A percentile compares a stretch with the other conserved stretches of the same genome.
These are phyloP conservation scores for Hemichromis elongatus DNA, from an alignment of 2,113 vertebrate species.

Conservation along the genomic window DNA sequence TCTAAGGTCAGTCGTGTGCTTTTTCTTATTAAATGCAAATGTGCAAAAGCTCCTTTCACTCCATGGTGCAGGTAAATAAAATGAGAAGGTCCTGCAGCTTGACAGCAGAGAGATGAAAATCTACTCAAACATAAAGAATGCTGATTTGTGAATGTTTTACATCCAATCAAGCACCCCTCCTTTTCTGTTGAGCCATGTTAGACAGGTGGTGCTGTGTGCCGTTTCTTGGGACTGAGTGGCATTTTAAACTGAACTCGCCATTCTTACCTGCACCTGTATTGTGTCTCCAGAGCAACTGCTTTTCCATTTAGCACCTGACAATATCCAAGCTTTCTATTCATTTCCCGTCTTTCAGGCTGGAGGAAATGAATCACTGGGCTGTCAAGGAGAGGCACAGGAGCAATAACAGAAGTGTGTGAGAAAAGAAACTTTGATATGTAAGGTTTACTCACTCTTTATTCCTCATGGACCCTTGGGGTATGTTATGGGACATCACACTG, in stretches of 20 bases:
- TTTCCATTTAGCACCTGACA: slow-evolving; percentile 69
- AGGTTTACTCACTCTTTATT: slow-evolving; percentile 66
- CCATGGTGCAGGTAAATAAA: slow-evolving; percentile 19
- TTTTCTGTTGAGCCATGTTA: slow-evolving; percentile 15
- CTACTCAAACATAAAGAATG: slow-evolving; percentile 33
- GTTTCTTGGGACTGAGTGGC: slow-evolving; percentile 37
- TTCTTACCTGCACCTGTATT: slow-evolving; percentile 47
- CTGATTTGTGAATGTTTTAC: slow-evolving; percentile 32
- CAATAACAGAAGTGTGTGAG: slow-evolving; percentile 60
- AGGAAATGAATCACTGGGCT: slow-evolving; percentile 71
- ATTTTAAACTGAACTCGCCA: slow-evolving; percentile 42
- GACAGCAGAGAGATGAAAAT: slow-evolving; percentile 44
- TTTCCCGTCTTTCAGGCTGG: slow-evolving; percentile 64
- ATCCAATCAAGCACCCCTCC: slow-evolving; percentile 24
- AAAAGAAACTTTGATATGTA: slow-evolving; percentile 69
- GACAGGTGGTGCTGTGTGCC: slow-evolving; percentile 26
- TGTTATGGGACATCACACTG: slow-evolving; percentile 54
- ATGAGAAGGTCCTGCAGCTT: slow-evolving; percentile 5
- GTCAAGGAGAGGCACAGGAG: slow-evolving; percentile 68
- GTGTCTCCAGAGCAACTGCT: slow-evolving; percentile 57
- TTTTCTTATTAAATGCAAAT: slow-evolving; percentile 22
- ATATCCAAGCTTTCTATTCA: slow-evolving; percentile 72
- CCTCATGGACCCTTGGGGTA: slow-evolving; percentile 46
- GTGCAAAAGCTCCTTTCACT: background rate
- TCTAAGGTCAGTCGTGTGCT: slow-evolving; percentile 18